Conservation (phyloP, 2,113 vertebrate genomes). For the Egretta garzetta region DNA sequence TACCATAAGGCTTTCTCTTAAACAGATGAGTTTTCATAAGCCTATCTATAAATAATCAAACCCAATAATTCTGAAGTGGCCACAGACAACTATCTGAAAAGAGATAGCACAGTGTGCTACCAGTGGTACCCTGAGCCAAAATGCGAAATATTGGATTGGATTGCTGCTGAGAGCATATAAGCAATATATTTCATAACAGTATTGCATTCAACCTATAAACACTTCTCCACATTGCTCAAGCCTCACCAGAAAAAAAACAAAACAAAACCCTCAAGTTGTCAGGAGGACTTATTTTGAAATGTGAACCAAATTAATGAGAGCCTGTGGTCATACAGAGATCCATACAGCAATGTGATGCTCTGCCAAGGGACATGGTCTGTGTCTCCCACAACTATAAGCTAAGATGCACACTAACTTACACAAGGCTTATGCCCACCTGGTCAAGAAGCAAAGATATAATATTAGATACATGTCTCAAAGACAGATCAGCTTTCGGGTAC, state of each 20-base stretch:
- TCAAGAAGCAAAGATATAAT: neutral
- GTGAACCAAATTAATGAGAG: neutral
- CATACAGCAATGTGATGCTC: accelerated
- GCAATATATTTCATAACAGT: neutral
- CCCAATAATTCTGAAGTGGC: neutral
- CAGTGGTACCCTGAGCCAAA: neutral
- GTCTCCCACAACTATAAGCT: neutral
- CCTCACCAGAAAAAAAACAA: neutral
- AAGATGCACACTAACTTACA: neutral
- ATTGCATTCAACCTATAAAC: neutral
- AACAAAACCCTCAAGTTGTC: neutral
- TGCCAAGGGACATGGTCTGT: accelerated
- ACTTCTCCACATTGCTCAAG: neutral
- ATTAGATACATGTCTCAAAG: neutral
- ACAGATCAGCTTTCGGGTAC: neutral
- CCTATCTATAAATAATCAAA: neutral
- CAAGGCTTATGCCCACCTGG: neutral
- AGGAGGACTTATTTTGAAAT: neutral
- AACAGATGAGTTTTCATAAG: neutral
- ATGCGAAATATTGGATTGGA: neutral
- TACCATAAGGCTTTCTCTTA: neutral
- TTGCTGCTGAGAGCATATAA: neutral
- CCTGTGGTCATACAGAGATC: neutral
- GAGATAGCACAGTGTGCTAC: neutral
- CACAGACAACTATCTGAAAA: neutral